Evolutionary conservation across 2,113 vertebrate genomes (phyloP), one percentile per base, ranked within the genome.

Genomic region (Oreochromis niloticus): DNA sequence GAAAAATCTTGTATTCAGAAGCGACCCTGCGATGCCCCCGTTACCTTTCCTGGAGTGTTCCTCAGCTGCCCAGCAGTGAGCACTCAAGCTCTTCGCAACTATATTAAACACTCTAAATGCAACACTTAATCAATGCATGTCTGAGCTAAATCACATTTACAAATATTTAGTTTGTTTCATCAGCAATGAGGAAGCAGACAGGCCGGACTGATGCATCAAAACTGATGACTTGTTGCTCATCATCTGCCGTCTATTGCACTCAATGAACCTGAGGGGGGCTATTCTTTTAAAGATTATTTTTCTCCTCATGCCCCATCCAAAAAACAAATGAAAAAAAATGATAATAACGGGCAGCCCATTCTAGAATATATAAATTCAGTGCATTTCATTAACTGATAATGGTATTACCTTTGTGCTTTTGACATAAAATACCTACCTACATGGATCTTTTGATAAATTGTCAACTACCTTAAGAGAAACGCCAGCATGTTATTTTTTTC

Each of bases 11-110:
- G n/a, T 27, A 3, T 54, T 30, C 46, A 30, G 63, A 56, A 30
- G 12, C 7, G n/a, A 66, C 46, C 24, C 79, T 39, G 36, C 52
- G 13, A 81, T n/a, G 50, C 46, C 56, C 46, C 41, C 14, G 3
- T 91, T 27, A 46, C 14, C 12, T 82, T 46, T 48, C 34, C 84
- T 63, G 59, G 80, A 79, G 71, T 11, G 50, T 85, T 83, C 71
- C 89, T 87, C 86, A 88, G 50, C 89, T 83, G 84, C 83, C 71
- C 80, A 75, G 84, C 86, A 87, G 78, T 90, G 87, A 82, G 82
- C 56, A 41, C 63, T 19, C 16, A n/a, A 19, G 32, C 32, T 80
- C 41, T 13, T 75, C 9, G 9, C 30, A 22, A 43, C 66, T 43
- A 46, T 71, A 9, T 81, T 36, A 55, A 52, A 17, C 6, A 41